These are phyloP conservation scores for Oppia nitens DNA, from an alignment of 1,140 invertebrate genomes.

Conservation along the genomic window DNA sequence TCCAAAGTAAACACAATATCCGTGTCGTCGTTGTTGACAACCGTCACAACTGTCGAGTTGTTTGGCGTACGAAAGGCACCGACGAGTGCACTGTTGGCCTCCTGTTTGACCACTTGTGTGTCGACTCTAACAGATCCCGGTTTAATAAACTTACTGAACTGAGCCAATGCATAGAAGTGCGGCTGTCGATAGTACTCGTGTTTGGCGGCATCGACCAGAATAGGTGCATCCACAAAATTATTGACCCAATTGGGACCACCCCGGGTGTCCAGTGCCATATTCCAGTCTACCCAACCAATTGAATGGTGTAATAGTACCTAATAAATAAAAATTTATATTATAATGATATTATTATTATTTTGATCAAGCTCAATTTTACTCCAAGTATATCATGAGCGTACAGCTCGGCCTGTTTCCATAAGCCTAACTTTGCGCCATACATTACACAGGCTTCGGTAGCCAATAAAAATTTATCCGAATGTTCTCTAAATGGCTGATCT, in stretches of 20 bases:
- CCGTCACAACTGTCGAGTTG: background rate
- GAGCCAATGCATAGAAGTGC: slow-evolving; percentile 1
- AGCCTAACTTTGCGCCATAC: slow-evolving; percentile 21
- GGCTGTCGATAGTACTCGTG: slow-evolving; percentile 49
- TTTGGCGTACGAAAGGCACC: background rate
- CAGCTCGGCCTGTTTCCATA: background rate
- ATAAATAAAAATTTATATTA: background rate
- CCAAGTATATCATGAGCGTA: slow-evolving; percentile 37
- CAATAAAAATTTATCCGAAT: slow-evolving; percentile 53
- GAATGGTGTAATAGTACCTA: background rate
- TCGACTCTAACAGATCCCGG: slow-evolving; percentile 11
- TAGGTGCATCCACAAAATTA: slow-evolving; percentile 48
- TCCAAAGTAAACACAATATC: background rate
- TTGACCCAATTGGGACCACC: slow-evolving; percentile 44
- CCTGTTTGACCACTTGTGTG: background rate
- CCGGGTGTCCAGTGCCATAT: slow-evolving; percentile 30
- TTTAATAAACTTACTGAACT: slow-evolving; percentile 7
- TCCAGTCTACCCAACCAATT: slow-evolving; percentile 34
- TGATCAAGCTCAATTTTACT: slow-evolving; percentile 37
- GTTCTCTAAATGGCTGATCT: slow-evolving; percentile 33
- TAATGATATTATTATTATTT: slow-evolving; percentile 19
- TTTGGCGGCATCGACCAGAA: slow-evolving; percentile 46
- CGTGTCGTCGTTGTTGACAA: background rate
- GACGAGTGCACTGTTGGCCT: background rate
- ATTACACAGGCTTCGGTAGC: slow-evolving; percentile 51